A percentile compares a stretch with the other conserved stretches of the same genome.
Evolutionary conservation across 2,113 vertebrate species (phyloP).

Genomic region (Raphicerus campestris): DNA sequence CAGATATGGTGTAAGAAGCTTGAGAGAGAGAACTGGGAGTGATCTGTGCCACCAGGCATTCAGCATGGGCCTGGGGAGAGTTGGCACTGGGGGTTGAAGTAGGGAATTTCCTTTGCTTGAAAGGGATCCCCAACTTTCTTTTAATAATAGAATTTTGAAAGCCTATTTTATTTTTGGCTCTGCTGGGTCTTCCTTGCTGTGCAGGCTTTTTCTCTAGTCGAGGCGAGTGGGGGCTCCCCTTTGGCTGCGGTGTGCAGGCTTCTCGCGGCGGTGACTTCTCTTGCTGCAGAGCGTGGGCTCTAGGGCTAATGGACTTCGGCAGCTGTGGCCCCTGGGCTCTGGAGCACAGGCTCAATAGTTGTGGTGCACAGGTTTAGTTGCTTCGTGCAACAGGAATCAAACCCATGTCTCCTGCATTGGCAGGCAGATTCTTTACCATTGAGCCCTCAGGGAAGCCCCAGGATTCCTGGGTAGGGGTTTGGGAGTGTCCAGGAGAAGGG

Average conservation of each 20-base stretch:
- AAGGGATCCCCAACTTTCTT: neutral
- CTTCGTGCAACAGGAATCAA: neutral
- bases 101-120: neutral
- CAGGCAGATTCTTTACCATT: neutral
- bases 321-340: neutral
- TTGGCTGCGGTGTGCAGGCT: neutral
- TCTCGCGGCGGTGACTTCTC: neutral
- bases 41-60: neutral
- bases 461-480: neutral
- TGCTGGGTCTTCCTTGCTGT: neutral
- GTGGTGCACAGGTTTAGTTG: neutral
- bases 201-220: neutral
- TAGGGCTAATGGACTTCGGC: neutral
- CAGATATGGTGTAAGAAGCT: constrained; percentile 62
- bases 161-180: neutral
- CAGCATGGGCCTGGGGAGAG: neutral
- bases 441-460: neutral
- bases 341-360: neutral
- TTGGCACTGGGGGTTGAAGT: neutral
- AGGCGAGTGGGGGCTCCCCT: neutral
- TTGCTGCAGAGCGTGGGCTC: neutral
- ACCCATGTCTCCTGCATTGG: neutral
- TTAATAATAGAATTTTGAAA: neutral
- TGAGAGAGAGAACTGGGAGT: neutral
- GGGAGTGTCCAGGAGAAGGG: neutral